Base-by-base conservation (phyloP, 2,113 vertebrate species). In the Myotis lucifugus region DNA sequence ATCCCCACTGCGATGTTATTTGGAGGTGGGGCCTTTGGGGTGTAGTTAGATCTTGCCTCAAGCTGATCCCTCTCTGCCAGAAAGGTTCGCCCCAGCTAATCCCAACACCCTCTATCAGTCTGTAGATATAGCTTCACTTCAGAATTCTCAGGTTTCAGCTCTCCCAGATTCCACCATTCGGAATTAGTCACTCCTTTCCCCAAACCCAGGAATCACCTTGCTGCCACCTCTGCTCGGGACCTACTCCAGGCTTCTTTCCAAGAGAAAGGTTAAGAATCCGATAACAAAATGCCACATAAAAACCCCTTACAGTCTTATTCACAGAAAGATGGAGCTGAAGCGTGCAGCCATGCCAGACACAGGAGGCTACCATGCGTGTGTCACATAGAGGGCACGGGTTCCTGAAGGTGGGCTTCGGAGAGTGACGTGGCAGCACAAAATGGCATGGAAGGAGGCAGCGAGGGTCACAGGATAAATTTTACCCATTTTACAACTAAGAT, bases 251-350 rank as follows among this genome's bases (percentile, higher is more conserved):
- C 21, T 85, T 66, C 72, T 81, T 85, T 54, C 77, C n/a, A 56
- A 81, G 52, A 90, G 13, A 90, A 81, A 88, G 32, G 32, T 64
- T 74, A 73, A 91, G 54, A 81, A 32, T 74, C 64, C 25, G 48
- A 21, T 40, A 52, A 69, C 69, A 54, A 90, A 83, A 92, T 56
- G 3, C 34, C 56, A 87, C 77, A 52, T 56, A 70, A 84, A 92
- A 32, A n/a, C 18, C 19, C 42, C 64, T 18, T 52, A 13, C 27
- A 27, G 52, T 64, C 42, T 48, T 64, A 56, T 1, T 59, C 64
- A 85, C 37, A 66, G 6, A 21, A 50, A 29, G n/a, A 50, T 12
- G 18, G 67, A 12, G 3, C 13, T 25, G 17, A 82, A 40, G n/a
- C 0, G 1, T n/a, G 67, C 19, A 4, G 25, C 29, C 52, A n/a